Conservation (phyloP, 53 echinoderm and acorn worm genomes). For the Patiria pectinifera region DNA sequence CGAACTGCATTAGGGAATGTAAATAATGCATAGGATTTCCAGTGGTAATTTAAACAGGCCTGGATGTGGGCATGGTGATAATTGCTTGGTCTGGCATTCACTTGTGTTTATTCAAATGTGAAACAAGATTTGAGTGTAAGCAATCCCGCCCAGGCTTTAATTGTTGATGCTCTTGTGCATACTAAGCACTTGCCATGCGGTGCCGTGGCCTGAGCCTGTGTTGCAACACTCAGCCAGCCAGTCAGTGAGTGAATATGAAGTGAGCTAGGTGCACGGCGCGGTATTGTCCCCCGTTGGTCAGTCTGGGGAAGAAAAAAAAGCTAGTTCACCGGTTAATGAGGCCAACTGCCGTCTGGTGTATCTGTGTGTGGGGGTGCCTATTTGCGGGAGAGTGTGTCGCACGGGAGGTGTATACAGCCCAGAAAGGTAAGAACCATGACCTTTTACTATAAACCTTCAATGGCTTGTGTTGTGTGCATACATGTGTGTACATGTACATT, state of each 20-base stretch:
- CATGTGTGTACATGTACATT: background rate
- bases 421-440: slow-evolving; percentile 49
- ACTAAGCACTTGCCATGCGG: slow-evolving; percentile 7
- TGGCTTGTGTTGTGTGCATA: slow-evolving; percentile 32
- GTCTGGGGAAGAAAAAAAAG: slow-evolving; percentile 15
- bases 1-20: slow-evolving; percentile 68
- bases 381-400: slow-evolving; percentile 24
- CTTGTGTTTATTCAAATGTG: slow-evolving; percentile 82
- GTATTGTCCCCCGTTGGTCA: slow-evolving; percentile 6
- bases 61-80: slow-evolving; percentile 66
- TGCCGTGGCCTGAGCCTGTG: background rate
- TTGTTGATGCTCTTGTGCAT: slow-evolving; percentile 65
- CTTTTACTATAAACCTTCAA: slow-evolving; percentile 31
- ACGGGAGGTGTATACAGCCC: background rate
- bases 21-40: slow-evolving; percentile 78
- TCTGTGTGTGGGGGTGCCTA: slow-evolving; percentile 55
- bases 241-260: slow-evolving; percentile 44
- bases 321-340: slow-evolving; percentile 63
- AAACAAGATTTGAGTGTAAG: slow-evolving; percentile 74
- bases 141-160: slow-evolving; percentile 45
- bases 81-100: slow-evolving; percentile 73
- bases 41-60: slow-evolving; percentile 73
- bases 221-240: slow-evolving; percentile 15
- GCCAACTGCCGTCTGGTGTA: slow-evolving; percentile 62
- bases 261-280: slow-evolving; percentile 18